Evolutionary conservation across 1,140 invertebrate species (phyloP).

Genomic region (Anastatus disparis): DNA sequence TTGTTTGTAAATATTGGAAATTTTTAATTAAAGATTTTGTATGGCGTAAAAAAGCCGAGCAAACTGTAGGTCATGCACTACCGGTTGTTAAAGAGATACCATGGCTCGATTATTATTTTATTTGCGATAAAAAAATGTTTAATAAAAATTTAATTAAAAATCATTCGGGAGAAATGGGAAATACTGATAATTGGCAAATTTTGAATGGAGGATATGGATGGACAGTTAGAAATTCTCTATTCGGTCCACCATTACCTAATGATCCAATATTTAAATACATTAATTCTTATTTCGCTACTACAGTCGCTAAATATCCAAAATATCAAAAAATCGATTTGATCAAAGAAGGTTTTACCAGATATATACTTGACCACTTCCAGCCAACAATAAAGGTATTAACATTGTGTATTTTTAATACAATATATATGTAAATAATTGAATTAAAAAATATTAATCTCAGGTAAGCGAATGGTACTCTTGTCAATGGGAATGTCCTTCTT

Average conservation of each 20-base stretch:
- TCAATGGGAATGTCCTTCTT: conserved; percentile 58
- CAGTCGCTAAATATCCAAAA: conserved; percentile 58
- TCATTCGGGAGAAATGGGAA: conserved; percentile 52
- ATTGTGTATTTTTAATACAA: too few relatives aligned
- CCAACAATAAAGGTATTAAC: conserved; percentile 56
- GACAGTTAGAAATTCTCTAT: too few relatives aligned
- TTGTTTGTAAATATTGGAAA: conserved; percentile 65
- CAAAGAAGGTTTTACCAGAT: conserved; percentile 48
- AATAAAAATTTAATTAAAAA: conserved; percentile 64
- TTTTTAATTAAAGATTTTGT: too few relatives aligned
- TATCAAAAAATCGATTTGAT: conserved; percentile 59
- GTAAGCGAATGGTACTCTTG: conserved; percentile 55
- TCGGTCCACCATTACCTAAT: conserved; percentile 55
- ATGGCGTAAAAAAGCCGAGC: conserved; percentile 62
- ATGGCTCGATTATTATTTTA: conserved; percentile 56
- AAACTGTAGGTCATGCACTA: conserved; percentile 42
- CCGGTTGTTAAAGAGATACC: conserved; percentile 47
- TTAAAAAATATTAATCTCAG: too few relatives aligned
- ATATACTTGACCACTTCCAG: conserved; percentile 58
- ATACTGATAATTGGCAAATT: conserved; percentile 58
- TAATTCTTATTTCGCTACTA: conserved; percentile 63
- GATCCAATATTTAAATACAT: conserved; percentile 51
- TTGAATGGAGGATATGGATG: conserved; percentile 52
- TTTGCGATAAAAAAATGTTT: conserved; percentile 61
- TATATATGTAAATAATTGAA: too few relatives aligned